Evolutionary conservation across 2,113 vertebrate genomes (phyloP), one percentile per base, ranked within the genome.

Genomic region (Mormyrus lacerda): DNA sequence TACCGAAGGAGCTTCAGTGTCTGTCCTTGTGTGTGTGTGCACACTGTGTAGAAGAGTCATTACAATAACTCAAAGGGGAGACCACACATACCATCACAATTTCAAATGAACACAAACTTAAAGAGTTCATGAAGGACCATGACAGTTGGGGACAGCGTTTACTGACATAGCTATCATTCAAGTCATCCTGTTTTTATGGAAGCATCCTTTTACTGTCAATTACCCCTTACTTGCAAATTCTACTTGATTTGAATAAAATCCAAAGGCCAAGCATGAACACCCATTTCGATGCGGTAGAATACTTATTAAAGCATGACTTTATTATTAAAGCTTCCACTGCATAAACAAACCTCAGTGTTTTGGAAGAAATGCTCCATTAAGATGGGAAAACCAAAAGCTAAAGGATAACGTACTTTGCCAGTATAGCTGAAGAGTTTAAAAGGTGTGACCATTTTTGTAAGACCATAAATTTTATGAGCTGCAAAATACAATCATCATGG

Each of bases 1-100:
- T 96, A 96, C 94, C 93, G 94, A 92, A 92, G 93, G 87, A 93
- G 94, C 94, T 95, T 96, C 96, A 96, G 95, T 92, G 94, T 94
- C 92, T 89, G 88, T 90, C 88, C 76, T 76, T 89, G 89, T 69
- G 88, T 89, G 35, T 61, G 73, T 88, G 85, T 85, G 47, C 45
- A 10, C 82, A 47, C 82, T 87, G 9, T 76, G 15, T 8, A 48
- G 42, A 61, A 61, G 15, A 89, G 51, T 39, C 85, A 65, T 50
- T 31, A n/a, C 42, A 65, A 27, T 8, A 7, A 35, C 65, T 87
- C 50, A 39, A 79, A 31, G 50, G 69, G 17, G n/a, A 79, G 10
- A 88, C 87, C 44, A 11, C 44, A 87, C 48, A 90, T 31, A 69
- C 3, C 27, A 31, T 13, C 27, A 9, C 61, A 69, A 69, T 31